These are phyloP conservation scores for Parnassius mnemosyne DNA, from an alignment of 2,888 invertebrate genomes.

Conservation along the genomic window DNA sequence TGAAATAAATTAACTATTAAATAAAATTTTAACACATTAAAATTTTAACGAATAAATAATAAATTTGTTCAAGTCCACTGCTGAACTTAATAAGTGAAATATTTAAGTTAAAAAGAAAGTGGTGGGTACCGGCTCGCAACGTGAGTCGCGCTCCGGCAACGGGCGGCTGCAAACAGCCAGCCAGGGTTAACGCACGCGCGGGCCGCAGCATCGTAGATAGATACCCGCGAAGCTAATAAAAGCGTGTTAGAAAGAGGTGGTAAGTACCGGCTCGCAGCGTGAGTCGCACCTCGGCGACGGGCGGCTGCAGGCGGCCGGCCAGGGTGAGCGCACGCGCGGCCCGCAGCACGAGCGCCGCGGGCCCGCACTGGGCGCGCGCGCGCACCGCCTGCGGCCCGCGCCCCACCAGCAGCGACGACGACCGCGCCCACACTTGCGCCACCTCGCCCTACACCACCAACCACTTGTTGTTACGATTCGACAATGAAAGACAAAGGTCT, in stretches of 20 bases:
- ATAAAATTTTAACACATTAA: too few relatives aligned
- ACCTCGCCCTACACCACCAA: constrained; percentile 59
- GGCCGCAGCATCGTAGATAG: constrained; percentile 75
- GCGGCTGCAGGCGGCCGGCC: constrained; percentile 82
- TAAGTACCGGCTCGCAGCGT: constrained; percentile 63
- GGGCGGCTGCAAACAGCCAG: constrained; percentile 83
- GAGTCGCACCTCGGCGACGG: constrained; percentile 81
- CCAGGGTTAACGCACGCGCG: constrained; percentile 82
- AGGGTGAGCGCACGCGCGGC: constrained; percentile 85
- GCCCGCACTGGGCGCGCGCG: constrained; percentile 83
- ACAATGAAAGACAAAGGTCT: too few relatives aligned
- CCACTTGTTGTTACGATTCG: too few relatives aligned
- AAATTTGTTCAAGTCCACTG: too few relatives aligned
- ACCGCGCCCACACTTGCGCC: constrained; percentile 83
- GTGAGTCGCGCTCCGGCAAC: constrained; percentile 81
- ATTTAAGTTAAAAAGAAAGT: background rate
- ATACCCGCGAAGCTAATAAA: too few relatives aligned
- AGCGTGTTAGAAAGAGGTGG: background rate
- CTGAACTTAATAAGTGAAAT: too few relatives aligned
- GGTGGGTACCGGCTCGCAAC: constrained; percentile 40
- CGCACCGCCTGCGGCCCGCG: constrained; percentile 84
- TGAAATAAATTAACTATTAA: background rate
- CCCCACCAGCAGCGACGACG: constrained; percentile 87
- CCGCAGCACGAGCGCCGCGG: constrained; percentile 82
- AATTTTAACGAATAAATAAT: too few relatives aligned